Conservation (phyloP, 2,113 vertebrate genomes). For the Baryphthengus martii region DNA sequence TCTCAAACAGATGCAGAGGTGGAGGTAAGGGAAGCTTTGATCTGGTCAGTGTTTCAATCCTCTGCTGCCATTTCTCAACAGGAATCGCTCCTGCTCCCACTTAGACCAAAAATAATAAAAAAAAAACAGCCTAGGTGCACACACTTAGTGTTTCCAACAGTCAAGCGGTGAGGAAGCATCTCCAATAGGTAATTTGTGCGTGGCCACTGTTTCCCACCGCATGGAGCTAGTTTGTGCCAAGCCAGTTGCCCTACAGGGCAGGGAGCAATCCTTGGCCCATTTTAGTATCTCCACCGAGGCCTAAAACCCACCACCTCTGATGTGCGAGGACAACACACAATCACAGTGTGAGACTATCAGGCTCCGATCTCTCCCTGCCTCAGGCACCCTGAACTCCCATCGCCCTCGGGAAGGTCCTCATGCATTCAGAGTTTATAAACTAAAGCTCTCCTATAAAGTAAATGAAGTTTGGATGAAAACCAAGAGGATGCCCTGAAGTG, state of each 20-base stretch:
- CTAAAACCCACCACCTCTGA: neutral
- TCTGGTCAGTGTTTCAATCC: neutral
- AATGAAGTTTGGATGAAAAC: neutral
- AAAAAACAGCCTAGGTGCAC: neutral
- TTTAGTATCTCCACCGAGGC: neutral
- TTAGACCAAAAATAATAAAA: neutral
- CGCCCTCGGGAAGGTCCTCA: neutral
- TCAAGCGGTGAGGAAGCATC: neutral
- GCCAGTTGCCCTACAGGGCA: neutral
- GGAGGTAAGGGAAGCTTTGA: neutral
- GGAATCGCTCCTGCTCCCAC: neutral
- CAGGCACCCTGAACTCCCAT: neutral
- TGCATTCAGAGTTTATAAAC: neutral
- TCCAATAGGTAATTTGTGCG: neutral
- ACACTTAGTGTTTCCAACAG: neutral
- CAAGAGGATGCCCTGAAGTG: neutral
- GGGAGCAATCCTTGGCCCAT: neutral
- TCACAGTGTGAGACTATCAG: neutral
- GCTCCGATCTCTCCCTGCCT: no score
- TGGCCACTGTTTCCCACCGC: neutral
- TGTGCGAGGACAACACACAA: rapidly evolving
- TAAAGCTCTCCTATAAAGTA: neutral
- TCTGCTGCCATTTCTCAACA: neutral
- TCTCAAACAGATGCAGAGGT: neutral
- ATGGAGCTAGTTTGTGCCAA: neutral